Evolutionary conservation across 1,140 invertebrate genomes (phyloP).

Genomic region (Zaprionus kolodkinae): DNA sequence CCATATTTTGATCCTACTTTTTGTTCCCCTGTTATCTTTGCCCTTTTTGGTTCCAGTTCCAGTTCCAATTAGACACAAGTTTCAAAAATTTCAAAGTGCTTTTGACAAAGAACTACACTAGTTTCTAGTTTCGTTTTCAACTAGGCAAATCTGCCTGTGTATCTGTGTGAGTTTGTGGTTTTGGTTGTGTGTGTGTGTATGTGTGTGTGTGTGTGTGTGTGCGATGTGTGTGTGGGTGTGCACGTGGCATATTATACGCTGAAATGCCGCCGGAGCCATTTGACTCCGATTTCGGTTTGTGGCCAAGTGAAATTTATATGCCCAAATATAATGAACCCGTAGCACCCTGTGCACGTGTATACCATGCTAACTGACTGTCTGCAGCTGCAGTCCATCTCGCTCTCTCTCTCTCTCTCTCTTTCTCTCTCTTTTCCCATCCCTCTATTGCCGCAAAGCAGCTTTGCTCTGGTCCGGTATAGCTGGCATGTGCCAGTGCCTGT

Average conservation of each 20-base stretch:
- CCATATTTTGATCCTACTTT: not conserved
- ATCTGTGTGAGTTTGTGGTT: slow-evolving; percentile 8
- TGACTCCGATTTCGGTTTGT: slow-evolving; percentile 80
- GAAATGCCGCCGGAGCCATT: slow-evolving; percentile 75
- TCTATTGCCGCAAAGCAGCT: slow-evolving; percentile 62
- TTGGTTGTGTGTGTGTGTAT: not conserved
- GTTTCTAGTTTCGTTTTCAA: not conserved
- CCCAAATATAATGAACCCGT: slow-evolving; percentile 80
- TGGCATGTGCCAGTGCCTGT: slow-evolving; percentile 30
- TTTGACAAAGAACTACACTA: not conserved
- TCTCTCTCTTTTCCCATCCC: slow-evolving; percentile 53
- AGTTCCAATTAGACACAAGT: not conserved
- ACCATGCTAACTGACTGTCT: slow-evolving; percentile 1
- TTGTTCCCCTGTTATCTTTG: not conserved
- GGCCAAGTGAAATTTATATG: slow-evolving; percentile 80
- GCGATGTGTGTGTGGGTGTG: slow-evolving; percentile 19
- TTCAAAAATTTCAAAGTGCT: not conserved
- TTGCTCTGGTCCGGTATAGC: slow-evolving; percentile 46
- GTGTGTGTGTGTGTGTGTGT: slow-evolving; percentile 23
- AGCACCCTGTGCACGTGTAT: slow-evolving; percentile 72
- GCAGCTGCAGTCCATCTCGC: slow-evolving; percentile 3
- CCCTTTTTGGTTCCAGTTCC: slow-evolving; percentile 8
- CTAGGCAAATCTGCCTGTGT: not conserved
- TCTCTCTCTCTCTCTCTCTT: not conserved
- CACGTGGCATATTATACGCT: slow-evolving; percentile 66